Conservation (phyloP, 92 coral and sea anemone genomes). For the Epizoanthus illoricatus region DNA sequence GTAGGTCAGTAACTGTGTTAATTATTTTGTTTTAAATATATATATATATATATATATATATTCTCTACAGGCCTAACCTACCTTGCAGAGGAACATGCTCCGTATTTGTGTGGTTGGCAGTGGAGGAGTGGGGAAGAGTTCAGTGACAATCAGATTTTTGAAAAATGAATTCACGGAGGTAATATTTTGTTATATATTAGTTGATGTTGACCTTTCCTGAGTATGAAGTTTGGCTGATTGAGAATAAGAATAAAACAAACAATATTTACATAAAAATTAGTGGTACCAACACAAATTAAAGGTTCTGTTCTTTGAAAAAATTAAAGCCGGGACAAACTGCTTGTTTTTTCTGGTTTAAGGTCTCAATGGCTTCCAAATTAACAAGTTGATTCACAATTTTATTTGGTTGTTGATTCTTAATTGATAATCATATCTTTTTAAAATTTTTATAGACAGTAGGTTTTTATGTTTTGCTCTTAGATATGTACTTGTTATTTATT, state of each 20-base stretch:
- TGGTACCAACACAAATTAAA: too few species aligned
- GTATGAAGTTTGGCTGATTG: not conserved
- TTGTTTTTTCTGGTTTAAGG: too few species aligned
- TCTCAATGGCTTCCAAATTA: too few species aligned
- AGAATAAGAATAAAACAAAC: not conserved
- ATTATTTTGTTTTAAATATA: not conserved
- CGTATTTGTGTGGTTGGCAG: conserved; percentile 98
- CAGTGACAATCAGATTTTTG: conserved; percentile 92
- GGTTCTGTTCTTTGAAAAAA: too few species aligned
- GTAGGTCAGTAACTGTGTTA: not conserved
- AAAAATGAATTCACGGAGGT: conserved; percentile 99
- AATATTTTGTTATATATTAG: not conserved
- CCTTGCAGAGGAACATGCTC: conserved; percentile 57
- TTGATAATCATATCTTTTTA: too few species aligned
- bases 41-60: not conserved
- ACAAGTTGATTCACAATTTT: too few species aligned
- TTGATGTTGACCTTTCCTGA: not conserved
- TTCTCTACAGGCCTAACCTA: conserved; percentile 2
- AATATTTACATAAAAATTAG: not conserved
- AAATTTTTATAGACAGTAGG: too few species aligned
- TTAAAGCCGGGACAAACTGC: too few species aligned
- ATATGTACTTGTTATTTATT: too few species aligned
- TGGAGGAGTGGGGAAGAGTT: conserved; percentile 99
- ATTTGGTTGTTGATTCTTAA: too few species aligned
- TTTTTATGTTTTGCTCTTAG: too few species aligned